These are phyloP conservation scores for Rissa tridactyla DNA, from an alignment of 2,113 vertebrate genomes.

Conservation along the genomic window DNA sequence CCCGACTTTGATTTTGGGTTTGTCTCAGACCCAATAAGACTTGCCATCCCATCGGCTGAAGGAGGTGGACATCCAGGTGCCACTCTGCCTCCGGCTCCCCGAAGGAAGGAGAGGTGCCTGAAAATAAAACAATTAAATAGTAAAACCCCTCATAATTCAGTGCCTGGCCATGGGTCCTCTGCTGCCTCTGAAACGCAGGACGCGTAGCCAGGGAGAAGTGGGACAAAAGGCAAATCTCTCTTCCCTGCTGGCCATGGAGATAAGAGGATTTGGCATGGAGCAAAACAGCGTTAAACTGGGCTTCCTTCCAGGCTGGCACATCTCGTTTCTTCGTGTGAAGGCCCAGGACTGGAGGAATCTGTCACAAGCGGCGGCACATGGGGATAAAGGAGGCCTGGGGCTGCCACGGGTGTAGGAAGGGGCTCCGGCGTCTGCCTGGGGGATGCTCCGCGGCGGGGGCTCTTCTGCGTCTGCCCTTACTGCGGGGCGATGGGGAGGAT, in stretches of 20 bases:
- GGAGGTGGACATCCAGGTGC: not conserved
- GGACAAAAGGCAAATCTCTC: slow-evolving; percentile 8
- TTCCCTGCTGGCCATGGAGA: not conserved
- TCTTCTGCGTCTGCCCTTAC: not conserved
- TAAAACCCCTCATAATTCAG: not conserved
- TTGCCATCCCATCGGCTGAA: not conserved
- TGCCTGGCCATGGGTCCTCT: not conserved
- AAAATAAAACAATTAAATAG: not conserved
- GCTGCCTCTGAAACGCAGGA: not conserved
- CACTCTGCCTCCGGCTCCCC: not conserved
- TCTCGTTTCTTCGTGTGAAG: not conserved
- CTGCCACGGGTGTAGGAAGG: not conserved
- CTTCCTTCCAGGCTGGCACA: not conserved
- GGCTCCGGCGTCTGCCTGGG: not conserved
- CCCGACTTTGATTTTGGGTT: accelerated
- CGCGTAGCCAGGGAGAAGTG: not conserved
- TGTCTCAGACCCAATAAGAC: not conserved
- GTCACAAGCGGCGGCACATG: not conserved
- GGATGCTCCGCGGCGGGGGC: not conserved
- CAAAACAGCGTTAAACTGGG: not conserved
- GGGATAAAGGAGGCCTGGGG: not conserved
- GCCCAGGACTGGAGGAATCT: not conserved
- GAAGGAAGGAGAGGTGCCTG: not conserved
- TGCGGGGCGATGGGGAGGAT: not conserved
- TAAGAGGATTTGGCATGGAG: slow-evolving; percentile 34